These are phyloP conservation scores for Operophtera brumata DNA, from an alignment of 2,888 invertebrate species.

Conservation along the genomic window DNA sequence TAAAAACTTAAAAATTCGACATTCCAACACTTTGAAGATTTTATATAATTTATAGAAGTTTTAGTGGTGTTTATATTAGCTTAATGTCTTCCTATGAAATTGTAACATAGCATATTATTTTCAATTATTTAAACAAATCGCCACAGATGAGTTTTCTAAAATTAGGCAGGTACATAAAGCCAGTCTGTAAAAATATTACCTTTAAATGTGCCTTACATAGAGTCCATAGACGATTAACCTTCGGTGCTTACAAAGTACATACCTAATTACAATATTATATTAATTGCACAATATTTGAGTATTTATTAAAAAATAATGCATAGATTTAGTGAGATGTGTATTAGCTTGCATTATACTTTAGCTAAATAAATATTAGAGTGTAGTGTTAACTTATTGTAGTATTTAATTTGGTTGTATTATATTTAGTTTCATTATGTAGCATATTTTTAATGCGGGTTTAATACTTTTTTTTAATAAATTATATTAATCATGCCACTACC, in stretches of 20 bases:
- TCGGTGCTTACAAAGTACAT: slow-evolving; percentile 32
- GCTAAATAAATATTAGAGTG: slow-evolving; percentile 41
- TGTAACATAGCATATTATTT: slow-evolving; percentile 1
- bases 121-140: not conserved
- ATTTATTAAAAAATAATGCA: not conserved
- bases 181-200: slow-evolving; percentile 3
- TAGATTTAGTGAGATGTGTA: slow-evolving; percentile 1
- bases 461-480: slow-evolving; percentile 45
- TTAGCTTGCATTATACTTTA: slow-evolving; percentile 35
- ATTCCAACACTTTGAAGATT: slow-evolving; percentile 16
- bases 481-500: slow-evolving; percentile 61
- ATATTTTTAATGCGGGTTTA: slow-evolving; percentile 71
- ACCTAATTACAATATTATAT: slow-evolving; percentile 32
- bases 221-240: slow-evolving; percentile 13
- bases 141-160: not conserved
- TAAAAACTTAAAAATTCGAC: slow-evolving; percentile 6
- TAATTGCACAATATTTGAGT: slow-evolving; percentile 20
- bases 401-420: slow-evolving; percentile 59
- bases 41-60: slow-evolving; percentile 11
- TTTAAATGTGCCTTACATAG: slow-evolving; percentile 34
- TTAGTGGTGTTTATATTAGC: slow-evolving; percentile 7
- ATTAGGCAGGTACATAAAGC: not conserved
- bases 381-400: slow-evolving; percentile 61
- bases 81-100: slow-evolving; percentile 18
- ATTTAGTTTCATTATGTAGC: slow-evolving; percentile 46